Evolutionary conservation across 2,888 invertebrate genomes (phyloP).

Genomic region (Ctenicera cuprea): DNA sequence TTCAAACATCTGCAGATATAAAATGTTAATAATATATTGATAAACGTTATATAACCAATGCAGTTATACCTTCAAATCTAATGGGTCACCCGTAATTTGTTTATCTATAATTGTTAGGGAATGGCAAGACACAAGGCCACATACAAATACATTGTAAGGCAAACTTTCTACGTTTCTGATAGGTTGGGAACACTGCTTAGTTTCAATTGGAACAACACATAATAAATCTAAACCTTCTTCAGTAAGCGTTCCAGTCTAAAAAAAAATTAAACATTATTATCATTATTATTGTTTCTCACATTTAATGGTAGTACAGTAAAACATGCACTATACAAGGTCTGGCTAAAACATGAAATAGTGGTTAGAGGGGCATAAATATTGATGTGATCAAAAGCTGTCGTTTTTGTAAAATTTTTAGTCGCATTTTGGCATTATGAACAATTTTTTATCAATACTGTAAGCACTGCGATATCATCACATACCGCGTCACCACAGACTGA

Average conservation of each 20-base stretch:
- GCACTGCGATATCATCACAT: too few species aligned
- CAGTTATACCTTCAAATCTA: conserved; percentile 86
- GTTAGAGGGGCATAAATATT: too few species aligned
- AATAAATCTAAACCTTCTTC: conserved; percentile 97
- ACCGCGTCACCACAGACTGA: too few species aligned
- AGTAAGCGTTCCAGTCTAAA: conserved; percentile 94
- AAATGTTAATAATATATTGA: neutral
- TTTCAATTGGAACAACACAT: conserved; percentile 86
- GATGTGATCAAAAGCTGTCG: too few species aligned
- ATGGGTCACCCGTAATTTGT: conserved; percentile 92
- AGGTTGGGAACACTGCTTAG: conserved; percentile 72
- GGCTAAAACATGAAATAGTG: too few species aligned
- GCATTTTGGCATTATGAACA: too few species aligned
- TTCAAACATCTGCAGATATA: conserved; percentile 87
- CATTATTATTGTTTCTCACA: neutral
- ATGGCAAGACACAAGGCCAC: conserved; percentile 95
- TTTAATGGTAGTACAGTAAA: too few species aligned
- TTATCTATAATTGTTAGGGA: conserved; percentile 93
- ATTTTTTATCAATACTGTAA: too few species aligned
- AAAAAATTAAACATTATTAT: conserved; percentile 52
- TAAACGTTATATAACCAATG: neutral
- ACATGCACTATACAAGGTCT: too few species aligned
- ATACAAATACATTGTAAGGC: conserved; percentile 69
- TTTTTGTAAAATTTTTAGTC: too few species aligned
- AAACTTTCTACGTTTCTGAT: conserved; percentile 73